Base-by-base conservation (phyloP, 2,113 vertebrate species). In the Aythya baeri region DNA sequence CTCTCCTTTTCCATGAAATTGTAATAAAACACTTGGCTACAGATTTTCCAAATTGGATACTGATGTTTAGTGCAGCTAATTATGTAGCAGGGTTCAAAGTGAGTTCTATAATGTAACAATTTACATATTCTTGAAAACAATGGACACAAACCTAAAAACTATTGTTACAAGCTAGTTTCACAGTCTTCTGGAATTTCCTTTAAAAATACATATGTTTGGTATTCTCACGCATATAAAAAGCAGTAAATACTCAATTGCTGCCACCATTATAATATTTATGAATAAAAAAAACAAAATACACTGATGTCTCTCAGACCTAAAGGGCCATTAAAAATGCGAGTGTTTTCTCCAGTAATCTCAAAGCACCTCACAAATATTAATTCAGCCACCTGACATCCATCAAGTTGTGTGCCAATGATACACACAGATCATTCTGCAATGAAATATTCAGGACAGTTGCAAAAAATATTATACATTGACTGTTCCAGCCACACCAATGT, bases 91-190 rank as follows among this genome's bases (percentile, higher is more conserved):
- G 86, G 94, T 97, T 97, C 96, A 97, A 97, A 98, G 97, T 7
- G 1, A 79, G 84, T 96, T 91, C 88, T 89, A 58, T 80, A 93
- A 58, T 91, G 77, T 94, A 84, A 68, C 93, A 86, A 94, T 96
- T 96, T 94, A 90, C 95, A 93, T 86, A 94, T 87, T 94, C 80
- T 94, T 91, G 95, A 96, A 97, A 97, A 98, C 97, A 97, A 96
- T 93, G 76, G 87, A 54, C 85, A 78, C 32, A 87, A 88, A 92
- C 13, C 23, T 97, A 92, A 91, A 89, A 88, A 96, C 96, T 97
- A 96, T 96, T 97, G 97, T 95, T 95, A 86, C 97, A 96, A 97
- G 97, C 97, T 91, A 92, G 85, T 94, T 95, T 82, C 86, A 62
- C 15, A 96, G 91, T 83, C 74, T 93, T 83, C 74, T 93, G 94